Evolutionary conservation across 2,888 invertebrate genomes (phyloP).

Genomic region (Achlya flavicornis): DNA sequence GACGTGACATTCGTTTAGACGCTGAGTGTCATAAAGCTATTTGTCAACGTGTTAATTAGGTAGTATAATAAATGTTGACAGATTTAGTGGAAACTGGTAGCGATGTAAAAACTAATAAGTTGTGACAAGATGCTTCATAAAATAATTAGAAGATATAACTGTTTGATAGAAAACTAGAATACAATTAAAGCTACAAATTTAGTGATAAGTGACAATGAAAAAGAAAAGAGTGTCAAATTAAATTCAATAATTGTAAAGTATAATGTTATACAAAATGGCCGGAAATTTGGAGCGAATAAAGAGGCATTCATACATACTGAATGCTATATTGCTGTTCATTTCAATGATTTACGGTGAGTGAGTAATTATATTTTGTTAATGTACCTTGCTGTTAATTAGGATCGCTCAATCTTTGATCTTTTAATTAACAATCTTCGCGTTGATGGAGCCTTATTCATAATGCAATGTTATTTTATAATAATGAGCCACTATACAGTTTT

Average conservation of each 20-base stretch:
- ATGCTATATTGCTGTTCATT: conserved; percentile 70
- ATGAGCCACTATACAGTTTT: neutral
- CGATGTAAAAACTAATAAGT: conserved; percentile 54
- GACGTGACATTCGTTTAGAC: conserved; percentile 64
- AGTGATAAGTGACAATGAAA: conserved; percentile 69
- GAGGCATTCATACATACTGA: conserved; percentile 71
- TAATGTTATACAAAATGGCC: conserved; percentile 64
- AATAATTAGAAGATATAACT: conserved; percentile 44
- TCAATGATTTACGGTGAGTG: conserved; percentile 79
- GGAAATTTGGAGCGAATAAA: conserved; percentile 65
- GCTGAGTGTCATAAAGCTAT: conserved; percentile 67
- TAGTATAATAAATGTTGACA: conserved; percentile 68
- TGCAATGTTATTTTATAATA: conserved; percentile 5
- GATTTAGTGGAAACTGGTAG: conserved; percentile 65
- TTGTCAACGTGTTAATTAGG: conserved; percentile 77
- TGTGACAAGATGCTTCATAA: conserved; percentile 61
- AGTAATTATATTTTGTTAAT: conserved; percentile 37
- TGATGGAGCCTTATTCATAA: conserved; percentile 10
- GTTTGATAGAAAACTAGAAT: conserved; percentile 39
- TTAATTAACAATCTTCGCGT: conserved; percentile 12
- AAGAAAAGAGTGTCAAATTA: conserved; percentile 69
- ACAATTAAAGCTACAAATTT: conserved; percentile 34
- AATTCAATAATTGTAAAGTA: conserved; percentile 43
- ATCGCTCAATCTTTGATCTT: conserved; percentile 25
- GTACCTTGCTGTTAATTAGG: conserved; percentile 41